phyloP scores from a whole-genome alignment of 2,113 vertebrate genomes.

The Mungos mungo region DNA sequence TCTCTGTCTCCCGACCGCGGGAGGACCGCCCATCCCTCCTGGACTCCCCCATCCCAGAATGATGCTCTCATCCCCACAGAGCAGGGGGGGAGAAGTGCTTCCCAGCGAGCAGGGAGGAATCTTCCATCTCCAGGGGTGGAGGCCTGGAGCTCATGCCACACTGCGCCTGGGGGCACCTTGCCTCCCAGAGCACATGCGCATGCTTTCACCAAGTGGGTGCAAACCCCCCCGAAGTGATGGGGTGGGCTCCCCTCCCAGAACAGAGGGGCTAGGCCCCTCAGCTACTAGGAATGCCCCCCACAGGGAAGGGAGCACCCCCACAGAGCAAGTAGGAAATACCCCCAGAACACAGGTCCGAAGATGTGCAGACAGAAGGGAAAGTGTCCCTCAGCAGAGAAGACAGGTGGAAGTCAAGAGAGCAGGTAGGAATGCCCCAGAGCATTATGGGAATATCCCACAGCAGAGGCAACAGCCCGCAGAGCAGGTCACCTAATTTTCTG shows the following conservation, averaged over 20 bases:
- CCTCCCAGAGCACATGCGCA: not conserved
- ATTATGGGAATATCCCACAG: not conserved
- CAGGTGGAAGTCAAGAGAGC: not conserved
- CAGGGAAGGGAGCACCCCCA: not conserved
- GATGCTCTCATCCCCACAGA: not conserved
- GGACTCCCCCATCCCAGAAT: not conserved
- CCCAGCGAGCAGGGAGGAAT: not conserved
- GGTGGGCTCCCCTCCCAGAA: not conserved
- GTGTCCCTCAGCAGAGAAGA: not conserved
- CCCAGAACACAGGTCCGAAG: accelerated
- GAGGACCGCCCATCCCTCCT: not conserved
- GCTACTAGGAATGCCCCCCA: not conserved
- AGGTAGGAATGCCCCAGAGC: not conserved
- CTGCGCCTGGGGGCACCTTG: accelerated
- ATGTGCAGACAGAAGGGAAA: not conserved
- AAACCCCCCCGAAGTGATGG: accelerated
- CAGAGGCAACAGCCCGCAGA: not conserved
- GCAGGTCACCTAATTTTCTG: not conserved
- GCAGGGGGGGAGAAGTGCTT: not conserved
- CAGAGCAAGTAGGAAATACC: not conserved
- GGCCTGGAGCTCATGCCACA: not conserved
- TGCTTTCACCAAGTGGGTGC: not conserved
- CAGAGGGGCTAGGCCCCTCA: too few species aligned
- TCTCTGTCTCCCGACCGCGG: not conserved
- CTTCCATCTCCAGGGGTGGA: not conserved